Evolutionary conservation across 92 coral and sea anemone species (phyloP).

Genomic region (Bergia sp.): DNA sequence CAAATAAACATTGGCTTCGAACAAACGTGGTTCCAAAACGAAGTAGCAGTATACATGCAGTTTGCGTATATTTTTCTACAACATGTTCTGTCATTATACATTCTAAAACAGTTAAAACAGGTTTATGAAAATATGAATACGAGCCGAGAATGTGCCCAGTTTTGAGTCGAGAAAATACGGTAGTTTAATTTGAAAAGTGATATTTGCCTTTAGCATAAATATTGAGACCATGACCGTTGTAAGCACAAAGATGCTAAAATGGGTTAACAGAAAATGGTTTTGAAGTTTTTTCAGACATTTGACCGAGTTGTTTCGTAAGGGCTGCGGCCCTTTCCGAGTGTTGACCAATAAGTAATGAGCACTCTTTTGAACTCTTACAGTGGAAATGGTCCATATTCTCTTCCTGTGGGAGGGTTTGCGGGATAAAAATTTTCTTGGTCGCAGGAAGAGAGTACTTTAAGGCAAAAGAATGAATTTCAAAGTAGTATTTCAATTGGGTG

Average conservation of each 20-base stretch:
- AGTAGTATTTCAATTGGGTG: slow-evolving; percentile 3
- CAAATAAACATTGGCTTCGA: too few relatives aligned
- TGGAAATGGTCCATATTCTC: slow-evolving; percentile 16
- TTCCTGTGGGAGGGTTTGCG: slow-evolving; percentile 24
- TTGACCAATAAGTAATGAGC: neutral
- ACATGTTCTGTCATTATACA: too few relatives aligned
- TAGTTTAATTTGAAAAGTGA: too few relatives aligned
- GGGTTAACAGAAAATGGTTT: neutral
- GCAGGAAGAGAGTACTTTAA: slow-evolving; percentile 2
- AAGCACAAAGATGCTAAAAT: neutral
- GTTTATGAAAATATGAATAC: too few relatives aligned
- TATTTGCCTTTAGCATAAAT: too few relatives aligned
- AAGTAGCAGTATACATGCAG: too few relatives aligned
- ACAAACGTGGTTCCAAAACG: too few relatives aligned
- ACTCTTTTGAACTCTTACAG: neutral
- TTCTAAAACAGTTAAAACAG: too few relatives aligned
- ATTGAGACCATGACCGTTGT: neutral
- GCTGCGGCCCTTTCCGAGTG: neutral
- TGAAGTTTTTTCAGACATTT: neutral
- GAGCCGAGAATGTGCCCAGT: neutral
- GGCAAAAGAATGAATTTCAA: neutral
- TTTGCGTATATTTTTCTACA: too few relatives aligned
- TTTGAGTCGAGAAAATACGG: too few relatives aligned
- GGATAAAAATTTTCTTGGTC: neutral
- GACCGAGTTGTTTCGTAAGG: neutral